Percentiles rank a stretch among this genome's conserved stretches.
Evolutionary conservation across 2,113 vertebrate genomes (phyloP).

Genomic region (Clinocottus analis): DNA sequence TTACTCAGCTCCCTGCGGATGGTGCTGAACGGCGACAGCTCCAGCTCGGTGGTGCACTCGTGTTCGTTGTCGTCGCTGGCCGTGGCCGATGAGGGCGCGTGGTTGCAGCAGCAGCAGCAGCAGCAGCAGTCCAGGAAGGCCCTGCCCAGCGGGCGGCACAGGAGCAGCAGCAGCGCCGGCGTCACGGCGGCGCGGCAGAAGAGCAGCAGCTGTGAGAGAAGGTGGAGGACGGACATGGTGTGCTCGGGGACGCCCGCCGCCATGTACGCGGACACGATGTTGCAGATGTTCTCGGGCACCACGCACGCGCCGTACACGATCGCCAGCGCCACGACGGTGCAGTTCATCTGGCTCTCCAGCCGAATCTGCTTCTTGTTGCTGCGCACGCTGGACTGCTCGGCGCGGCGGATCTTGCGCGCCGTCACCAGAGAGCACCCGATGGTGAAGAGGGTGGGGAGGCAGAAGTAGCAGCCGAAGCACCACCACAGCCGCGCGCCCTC

Average conservation of each 20-base stretch:
- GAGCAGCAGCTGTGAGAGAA: conserved; percentile 95
- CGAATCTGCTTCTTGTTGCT: conserved; percentile 97
- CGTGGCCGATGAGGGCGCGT: conserved; percentile 88
- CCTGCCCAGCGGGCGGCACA: conserved; percentile 95
- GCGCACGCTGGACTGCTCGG: conserved; percentile 91
- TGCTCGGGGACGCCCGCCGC: conserved; percentile 91
- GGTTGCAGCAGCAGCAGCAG: conserved; percentile 92
- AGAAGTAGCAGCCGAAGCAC: conserved; percentile 99
- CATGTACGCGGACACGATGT: conserved; percentile 97
- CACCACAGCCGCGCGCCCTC: conserved; percentile 96
- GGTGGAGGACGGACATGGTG: conserved; percentile 93
- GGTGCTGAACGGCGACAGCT: conserved; percentile 97
- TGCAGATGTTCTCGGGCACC: conserved; percentile 98
- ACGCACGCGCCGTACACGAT: conserved; percentile 97
- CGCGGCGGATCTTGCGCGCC: conserved; percentile 92
- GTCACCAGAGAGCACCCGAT: conserved; percentile 96
- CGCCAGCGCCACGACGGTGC: conserved; percentile 95
- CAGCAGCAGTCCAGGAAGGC: conserved; percentile 98
- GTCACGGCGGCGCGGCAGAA: conserved; percentile 97
- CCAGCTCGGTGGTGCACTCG: conserved; percentile 96
- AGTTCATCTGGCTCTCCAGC: conserved; percentile 99
- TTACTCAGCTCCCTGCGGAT: conserved; percentile 95
- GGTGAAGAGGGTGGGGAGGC: conserved; percentile 96
- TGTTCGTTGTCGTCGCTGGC: conserved; percentile 97
- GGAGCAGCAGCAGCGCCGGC: conserved; percentile 94